These are phyloP conservation scores for Euspilapteryx auroguttella DNA, from an alignment of 2,888 invertebrate species.

Conservation along the genomic window DNA sequence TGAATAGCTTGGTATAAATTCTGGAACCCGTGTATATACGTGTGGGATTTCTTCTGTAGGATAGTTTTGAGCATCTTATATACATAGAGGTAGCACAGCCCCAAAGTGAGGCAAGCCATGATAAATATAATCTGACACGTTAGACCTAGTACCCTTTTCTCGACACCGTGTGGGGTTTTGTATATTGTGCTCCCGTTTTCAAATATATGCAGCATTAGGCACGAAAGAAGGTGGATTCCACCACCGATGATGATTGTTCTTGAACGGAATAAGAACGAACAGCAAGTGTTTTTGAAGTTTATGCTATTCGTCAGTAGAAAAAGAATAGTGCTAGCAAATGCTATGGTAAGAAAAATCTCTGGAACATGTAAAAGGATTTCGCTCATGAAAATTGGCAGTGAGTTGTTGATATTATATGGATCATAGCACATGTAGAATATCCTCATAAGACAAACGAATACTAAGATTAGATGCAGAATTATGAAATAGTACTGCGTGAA, in stretches of 20 bases:
- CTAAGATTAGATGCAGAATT: slow-evolving; percentile 79
- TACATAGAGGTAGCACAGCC: slow-evolving; percentile 82
- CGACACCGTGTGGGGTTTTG: slow-evolving; percentile 41
- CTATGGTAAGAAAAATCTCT: slow-evolving; percentile 85
- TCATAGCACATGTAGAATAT: slow-evolving; percentile 90
- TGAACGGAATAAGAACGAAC: slow-evolving; percentile 73
- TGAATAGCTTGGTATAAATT: slow-evolving; percentile 87
- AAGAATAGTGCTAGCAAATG: slow-evolving; percentile 84
- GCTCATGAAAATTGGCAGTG: slow-evolving; percentile 76
- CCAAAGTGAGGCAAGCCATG: slow-evolving; percentile 80
- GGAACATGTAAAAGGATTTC: slow-evolving; percentile 83
- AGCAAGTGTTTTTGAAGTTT: slow-evolving; percentile 71
- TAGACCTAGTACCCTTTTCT: slow-evolving; percentile 67
- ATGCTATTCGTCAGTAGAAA: slow-evolving; percentile 82
- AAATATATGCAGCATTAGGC: slow-evolving; percentile 80
- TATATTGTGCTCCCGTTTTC: slow-evolving; percentile 61
- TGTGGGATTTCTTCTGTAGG: slow-evolving; percentile 75
- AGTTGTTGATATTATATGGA: slow-evolving; percentile 85
- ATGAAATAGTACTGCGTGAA: slow-evolving; percentile 88
- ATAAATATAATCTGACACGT: slow-evolving; percentile 87
- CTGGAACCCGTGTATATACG: slow-evolving; percentile 77
- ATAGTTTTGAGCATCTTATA: slow-evolving; percentile 78
- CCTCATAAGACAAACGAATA: slow-evolving; percentile 78
- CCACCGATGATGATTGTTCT: slow-evolving; percentile 78
- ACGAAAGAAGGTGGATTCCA: slow-evolving; percentile 75